Base-by-base conservation (phyloP, 2,113 vertebrate species). In the Coracopsis vasa region DNA sequence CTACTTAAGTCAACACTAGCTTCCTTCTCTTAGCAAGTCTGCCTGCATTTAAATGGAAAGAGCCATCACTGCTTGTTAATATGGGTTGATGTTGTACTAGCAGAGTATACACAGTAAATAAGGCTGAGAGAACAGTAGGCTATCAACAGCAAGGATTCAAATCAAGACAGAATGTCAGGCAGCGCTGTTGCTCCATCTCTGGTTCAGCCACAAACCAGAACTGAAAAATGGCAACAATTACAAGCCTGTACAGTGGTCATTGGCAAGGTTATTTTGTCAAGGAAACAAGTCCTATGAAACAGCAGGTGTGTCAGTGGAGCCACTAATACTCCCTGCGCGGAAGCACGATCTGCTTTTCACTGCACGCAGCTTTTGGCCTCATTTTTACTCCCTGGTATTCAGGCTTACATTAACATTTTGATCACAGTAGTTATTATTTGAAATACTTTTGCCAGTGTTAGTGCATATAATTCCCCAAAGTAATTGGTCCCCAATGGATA, bases 21-120 rank as follows among this genome's bases (percentile, higher is more conserved):
- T 91, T 91, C 39, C 87, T 94, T 79, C n/a, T 19, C 88, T 87
- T 92, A 89, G 66, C 60, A 87, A 54, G 37, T 88, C 86, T 9
- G 4, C 35, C 74, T 81, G 73, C 12, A 12, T 90, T 93, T 95
- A 65, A 73, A 85, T 19, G 69, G 37, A 44, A 70, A 79, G 27
- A 77, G 51, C 28, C 44, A 67, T 60, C 17, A 9, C 48, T 92
- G 21, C 35, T 48, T 41, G 5, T 89, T 92, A 92, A 90, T 12
- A 69, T 78, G 35, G 42, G 62, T 66, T 94, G 93, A 82, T 89
- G 82, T 44, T 91, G 80, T 80, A 65, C 60, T 82, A 70, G 42
- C 54, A 87, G 54, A 74, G 80, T 80, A 91, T 44, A 82, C 81
- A 72, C 80, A 78, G 39, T 89, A 80, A 75, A 56, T 67, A 89